Conservation (phyloP, 2,888 invertebrate genomes). For the Tetrapedia diversipes region DNA sequence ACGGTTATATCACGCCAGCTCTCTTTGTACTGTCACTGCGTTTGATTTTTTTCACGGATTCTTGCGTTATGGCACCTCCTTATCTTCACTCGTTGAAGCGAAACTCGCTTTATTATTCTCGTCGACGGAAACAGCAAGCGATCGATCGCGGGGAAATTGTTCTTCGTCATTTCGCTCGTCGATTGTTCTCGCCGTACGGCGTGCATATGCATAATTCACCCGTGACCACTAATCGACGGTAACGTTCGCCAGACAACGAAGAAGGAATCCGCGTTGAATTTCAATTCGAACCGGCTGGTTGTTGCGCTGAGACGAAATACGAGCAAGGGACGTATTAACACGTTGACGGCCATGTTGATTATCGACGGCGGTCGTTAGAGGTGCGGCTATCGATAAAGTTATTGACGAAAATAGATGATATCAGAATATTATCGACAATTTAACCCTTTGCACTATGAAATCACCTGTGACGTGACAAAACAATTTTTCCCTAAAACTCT, state of each 20-base stretch:
- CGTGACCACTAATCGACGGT: background rate
- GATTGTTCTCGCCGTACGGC: too few species aligned
- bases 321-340: too few species aligned
- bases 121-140: background rate
- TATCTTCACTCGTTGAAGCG: background rate
- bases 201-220: too few species aligned
- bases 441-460: too few species aligned
- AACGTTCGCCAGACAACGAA: background rate
- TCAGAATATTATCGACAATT: too few species aligned
- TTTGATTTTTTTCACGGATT: background rate
- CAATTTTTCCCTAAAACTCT: too few species aligned
- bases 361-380: too few species aligned
- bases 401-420: too few species aligned
- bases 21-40: background rate
- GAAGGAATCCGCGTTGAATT: background rate
- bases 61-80: too few species aligned
- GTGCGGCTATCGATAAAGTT: too few species aligned
- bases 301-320: background rate
- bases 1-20: conserved; percentile 14
- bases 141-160: background rate
- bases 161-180: background rate
- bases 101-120: background rate
- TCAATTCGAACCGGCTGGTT: background rate
- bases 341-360: too few species aligned
- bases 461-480: too few species aligned